These are phyloP conservation scores for Terebella lapidaria DNA, from an alignment of 2,888 invertebrate genomes.

Conservation along the genomic window DNA sequence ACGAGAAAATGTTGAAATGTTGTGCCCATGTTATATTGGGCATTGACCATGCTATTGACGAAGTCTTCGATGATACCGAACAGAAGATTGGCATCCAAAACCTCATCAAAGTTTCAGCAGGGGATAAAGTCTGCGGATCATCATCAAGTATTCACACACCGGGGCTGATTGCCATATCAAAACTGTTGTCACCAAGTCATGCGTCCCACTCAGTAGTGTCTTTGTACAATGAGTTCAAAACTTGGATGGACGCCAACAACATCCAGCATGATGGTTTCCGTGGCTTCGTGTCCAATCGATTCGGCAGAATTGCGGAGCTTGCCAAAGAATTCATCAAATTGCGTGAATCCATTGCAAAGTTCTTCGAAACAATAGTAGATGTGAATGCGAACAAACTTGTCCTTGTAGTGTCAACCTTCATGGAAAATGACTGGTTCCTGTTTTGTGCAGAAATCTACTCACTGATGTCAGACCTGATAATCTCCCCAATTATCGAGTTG, in stretches of 20 bases:
- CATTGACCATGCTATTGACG: neutral
- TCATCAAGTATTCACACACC: neutral
- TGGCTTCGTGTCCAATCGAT: neutral
- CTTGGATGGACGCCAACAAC: neutral
- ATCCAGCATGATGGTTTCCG: neutral
- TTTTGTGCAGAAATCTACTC: slow-evolving; percentile 1
- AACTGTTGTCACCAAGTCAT: slow-evolving; percentile 3
- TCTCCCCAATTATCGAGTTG: slow-evolving; percentile 1
- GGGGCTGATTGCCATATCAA: slow-evolving; percentile 2
- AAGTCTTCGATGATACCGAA: slow-evolving; percentile 1
- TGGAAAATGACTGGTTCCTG: slow-evolving; percentile 1
- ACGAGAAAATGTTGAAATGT: neutral
- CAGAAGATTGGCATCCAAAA: neutral
- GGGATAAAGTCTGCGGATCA: neutral
- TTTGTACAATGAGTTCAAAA: neutral
- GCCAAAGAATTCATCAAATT: neutral
- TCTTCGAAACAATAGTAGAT: neutral
- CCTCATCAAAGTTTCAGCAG: neutral
- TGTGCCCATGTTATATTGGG: neutral
- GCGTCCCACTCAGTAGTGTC: slow-evolving; percentile 1
- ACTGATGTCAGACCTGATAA: neutral
- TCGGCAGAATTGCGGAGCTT: neutral
- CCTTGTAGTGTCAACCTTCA: slow-evolving; percentile 1
- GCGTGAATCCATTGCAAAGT: neutral
- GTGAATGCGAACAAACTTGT: neutral